These are phyloP conservation scores for Nowickia ferox DNA, from an alignment of 2,888 invertebrate genomes.

Conservation along the genomic window DNA sequence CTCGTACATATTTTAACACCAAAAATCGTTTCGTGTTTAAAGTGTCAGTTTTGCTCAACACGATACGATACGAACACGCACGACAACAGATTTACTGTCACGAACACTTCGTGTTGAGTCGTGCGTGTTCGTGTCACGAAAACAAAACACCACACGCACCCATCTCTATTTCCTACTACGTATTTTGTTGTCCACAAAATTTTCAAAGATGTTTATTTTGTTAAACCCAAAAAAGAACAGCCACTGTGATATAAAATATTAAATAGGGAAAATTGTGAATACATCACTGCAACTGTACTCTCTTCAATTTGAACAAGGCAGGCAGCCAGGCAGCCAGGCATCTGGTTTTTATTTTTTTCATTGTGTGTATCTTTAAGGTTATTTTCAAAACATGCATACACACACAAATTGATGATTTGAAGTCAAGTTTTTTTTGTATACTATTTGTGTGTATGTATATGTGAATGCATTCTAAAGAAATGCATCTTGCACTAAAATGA, in stretches of 20 bases:
- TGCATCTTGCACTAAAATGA: no score
- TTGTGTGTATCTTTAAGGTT: background rate
- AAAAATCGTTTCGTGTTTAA: no score
- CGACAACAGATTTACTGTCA: no score
- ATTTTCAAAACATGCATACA: background rate
- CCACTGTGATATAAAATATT: conserved; percentile 76
- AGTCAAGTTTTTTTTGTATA: conserved; percentile 12
- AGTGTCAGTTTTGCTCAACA: no score
- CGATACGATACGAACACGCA: no score
- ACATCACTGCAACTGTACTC: conserved; percentile 76
- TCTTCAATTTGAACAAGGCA: conserved; percentile 65
- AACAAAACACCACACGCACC: no score
- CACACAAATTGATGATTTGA: background rate
- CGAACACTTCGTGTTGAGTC: no score
- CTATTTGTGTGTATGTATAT: background rate
- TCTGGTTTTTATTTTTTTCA: conserved; percentile 13
- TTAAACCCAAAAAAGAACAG: conserved; percentile 76
- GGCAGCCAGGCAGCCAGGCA: background rate
- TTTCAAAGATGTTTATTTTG: conserved; percentile 42
- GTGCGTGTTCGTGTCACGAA: no score
- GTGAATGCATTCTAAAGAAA: background rate
- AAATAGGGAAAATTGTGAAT: conserved; percentile 38
- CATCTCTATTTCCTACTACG: no score
- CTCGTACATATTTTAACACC: no score
- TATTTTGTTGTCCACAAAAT: conserved; percentile 7